A percentile compares a stretch with the other conserved stretches of the same genome.
These are phyloP conservation scores for Priocnemis perturbator DNA, from an alignment of 2,888 invertebrate species.

Conservation along the genomic window DNA sequence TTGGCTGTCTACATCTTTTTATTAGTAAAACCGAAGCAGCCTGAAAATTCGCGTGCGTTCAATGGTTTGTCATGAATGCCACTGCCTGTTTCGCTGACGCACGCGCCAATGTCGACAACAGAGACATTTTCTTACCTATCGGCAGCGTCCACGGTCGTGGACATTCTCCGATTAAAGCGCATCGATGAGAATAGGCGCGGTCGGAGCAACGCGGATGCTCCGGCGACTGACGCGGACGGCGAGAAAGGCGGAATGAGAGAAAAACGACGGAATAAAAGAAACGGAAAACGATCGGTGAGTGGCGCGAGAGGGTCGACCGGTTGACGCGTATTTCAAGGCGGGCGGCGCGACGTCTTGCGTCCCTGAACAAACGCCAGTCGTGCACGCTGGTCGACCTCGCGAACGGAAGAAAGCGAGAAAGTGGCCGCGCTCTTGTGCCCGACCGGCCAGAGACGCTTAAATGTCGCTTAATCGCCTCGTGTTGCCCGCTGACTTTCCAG, in stretches of 20 bases:
- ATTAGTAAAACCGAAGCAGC: too few relatives aligned
- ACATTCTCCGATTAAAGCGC: too few relatives aligned
- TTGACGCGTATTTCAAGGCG: constrained; percentile 62
- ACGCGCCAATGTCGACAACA: too few relatives aligned
- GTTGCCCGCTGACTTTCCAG: too few relatives aligned
- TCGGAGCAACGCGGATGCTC: neutral
- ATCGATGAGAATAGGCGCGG: too few relatives aligned
- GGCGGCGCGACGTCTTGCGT: constrained; percentile 57
- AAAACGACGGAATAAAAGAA: constrained; percentile 11
- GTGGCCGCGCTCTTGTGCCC: constrained; percentile 46
- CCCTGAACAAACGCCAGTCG: constrained; percentile 58
- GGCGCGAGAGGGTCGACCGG: constrained; percentile 49
- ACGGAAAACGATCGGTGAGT: constrained; percentile 29
- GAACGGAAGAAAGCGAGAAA: constrained; percentile 71
- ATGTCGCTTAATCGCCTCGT: constrained; percentile 34
- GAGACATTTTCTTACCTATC: too few relatives aligned
- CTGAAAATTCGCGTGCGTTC: too few relatives aligned
- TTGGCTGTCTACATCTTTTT: too few relatives aligned
- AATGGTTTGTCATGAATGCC: too few relatives aligned
- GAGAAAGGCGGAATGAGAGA: constrained; percentile 30
- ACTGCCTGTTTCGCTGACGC: too few relatives aligned
- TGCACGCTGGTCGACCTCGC: constrained; percentile 67
- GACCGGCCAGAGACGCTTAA: constrained; percentile 31
- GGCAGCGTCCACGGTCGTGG: too few relatives aligned
- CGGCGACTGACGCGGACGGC: too few relatives aligned